phyloP scores from a whole-genome alignment of 2,113 vertebrate genomes.

The Psammodynastes pulverulentus region DNA sequence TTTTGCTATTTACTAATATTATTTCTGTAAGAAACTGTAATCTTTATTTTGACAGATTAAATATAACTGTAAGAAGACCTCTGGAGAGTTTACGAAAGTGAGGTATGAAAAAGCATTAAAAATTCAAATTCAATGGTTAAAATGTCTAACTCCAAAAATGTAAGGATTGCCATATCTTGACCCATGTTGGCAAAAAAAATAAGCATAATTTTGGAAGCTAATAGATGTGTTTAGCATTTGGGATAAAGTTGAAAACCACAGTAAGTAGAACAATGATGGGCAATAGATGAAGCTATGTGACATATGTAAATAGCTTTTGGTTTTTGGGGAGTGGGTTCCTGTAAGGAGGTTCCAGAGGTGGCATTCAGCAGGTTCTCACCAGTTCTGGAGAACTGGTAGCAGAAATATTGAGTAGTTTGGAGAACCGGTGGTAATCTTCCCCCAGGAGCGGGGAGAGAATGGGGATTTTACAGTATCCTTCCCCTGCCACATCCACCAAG shows the following conservation, averaged over 20 bases:
- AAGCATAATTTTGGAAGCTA: not conserved
- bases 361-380: too few relatives aligned
- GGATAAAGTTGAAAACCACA: not conserved
- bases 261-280: not conserved
- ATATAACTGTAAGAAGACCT: not conserved
- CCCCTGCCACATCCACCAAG: too few relatives aligned
- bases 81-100: not conserved
- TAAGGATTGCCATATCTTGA: not conserved
- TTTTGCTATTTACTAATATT: not conserved
- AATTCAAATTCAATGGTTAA: not conserved
- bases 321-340: not conserved
- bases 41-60: not conserved
- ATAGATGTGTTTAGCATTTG: not conserved
- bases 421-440: too few relatives aligned
- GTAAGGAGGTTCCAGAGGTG: too few relatives aligned
- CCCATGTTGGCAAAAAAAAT: not conserved
- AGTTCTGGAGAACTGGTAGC: too few relatives aligned
- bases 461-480: too few relatives aligned
- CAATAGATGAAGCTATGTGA: not conserved
- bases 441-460: too few relatives aligned
- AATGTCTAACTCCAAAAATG: not conserved
- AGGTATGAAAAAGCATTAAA: not conserved
- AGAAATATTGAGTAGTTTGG: too few relatives aligned
- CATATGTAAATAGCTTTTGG: not conserved
- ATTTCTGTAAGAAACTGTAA: not conserved